These are phyloP conservation scores for Pterophyllum scalare DNA, from an alignment of 2,113 vertebrate species.

Conservation along the genomic window DNA sequence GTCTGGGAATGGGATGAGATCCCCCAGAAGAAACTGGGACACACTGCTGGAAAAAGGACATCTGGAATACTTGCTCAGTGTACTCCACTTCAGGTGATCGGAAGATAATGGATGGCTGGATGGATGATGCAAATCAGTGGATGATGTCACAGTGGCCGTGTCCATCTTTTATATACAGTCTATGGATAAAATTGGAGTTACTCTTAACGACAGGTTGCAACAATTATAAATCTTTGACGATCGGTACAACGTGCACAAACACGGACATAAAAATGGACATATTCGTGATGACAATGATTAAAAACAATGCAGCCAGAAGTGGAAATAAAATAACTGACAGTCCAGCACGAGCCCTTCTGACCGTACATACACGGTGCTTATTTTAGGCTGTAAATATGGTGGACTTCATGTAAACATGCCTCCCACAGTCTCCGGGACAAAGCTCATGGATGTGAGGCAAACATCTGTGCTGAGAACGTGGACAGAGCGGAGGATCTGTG, in stretches of 20 bases:
- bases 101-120: neutral
- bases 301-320: neutral
- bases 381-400: neutral
- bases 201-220: neutral
- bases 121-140: neutral
- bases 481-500: slow-evolving; percentile 10
- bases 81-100: no score
- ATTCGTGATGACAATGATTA: neutral
- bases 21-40: neutral
- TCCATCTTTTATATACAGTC: neutral
- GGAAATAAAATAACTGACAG: neutral
- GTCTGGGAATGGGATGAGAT: neutral
- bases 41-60: neutral
- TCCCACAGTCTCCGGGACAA: neutral
- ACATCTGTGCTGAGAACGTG: slow-evolving; percentile 47
- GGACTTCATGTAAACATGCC: neutral
- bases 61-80: fast-evolving
- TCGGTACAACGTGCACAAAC: neutral
- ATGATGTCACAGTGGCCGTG: neutral
- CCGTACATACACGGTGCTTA: neutral
- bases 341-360: neutral
- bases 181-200: neutral
- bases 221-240: neutral
- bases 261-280: neutral
- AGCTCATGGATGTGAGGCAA: slow-evolving; percentile 39